phyloP scores from a whole-genome alignment of 2,888 invertebrate genomes.

The Amitus sp. region DNA sequence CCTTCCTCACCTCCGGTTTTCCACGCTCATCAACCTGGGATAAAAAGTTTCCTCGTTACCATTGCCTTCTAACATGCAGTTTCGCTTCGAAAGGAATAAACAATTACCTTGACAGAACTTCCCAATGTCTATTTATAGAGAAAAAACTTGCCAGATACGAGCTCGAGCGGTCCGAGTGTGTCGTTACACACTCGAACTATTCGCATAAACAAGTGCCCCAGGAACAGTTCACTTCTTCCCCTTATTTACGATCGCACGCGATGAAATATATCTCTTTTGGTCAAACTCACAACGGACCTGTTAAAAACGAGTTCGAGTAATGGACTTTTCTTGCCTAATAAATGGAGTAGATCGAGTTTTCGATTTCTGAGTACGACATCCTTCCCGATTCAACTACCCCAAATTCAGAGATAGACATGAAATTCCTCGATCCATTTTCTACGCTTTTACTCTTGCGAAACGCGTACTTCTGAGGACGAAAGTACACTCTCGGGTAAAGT shows the following conservation, averaged over 20 bases:
- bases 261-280: conserved; percentile 5
- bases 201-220: conserved; percentile 5
- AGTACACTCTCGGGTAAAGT: too few relatives aligned
- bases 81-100: conserved; percentile 3
- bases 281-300: conserved; percentile 1
- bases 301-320: conserved; percentile 1
- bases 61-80: background rate
- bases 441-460: too few relatives aligned
- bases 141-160: background rate
- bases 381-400: too few relatives aligned
- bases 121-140: background rate
- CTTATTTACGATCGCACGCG: background rate
- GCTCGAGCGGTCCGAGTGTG: background rate
- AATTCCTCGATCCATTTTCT: too few relatives aligned
- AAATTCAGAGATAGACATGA: too few relatives aligned
- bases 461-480: too few relatives aligned
- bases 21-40: background rate
- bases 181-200: conserved; percentile 5
- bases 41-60: background rate
- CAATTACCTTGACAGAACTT: background rate
- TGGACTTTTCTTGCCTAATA: conserved; percentile 11
- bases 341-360: too few relatives aligned
- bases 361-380: too few relatives aligned
- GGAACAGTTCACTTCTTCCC: conserved; percentile 4
- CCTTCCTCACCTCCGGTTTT: background rate